Evolutionary conservation across 35 echinoderm and acorn worm genomes (phyloP).

Genomic region (Holothuria glaberrima): DNA sequence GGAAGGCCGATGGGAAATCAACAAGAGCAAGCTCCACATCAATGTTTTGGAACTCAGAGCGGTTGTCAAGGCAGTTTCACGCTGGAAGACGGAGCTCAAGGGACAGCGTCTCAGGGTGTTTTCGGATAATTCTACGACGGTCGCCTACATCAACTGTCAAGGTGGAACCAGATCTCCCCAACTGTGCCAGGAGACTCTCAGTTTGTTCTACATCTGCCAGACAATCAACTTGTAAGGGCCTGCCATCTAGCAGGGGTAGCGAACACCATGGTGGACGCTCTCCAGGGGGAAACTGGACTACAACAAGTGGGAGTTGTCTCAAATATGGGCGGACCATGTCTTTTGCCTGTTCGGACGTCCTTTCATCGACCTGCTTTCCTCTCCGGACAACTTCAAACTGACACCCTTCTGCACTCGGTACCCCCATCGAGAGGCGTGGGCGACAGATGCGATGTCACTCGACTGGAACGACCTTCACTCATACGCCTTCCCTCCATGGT

Average conservation of each 20-base stretch:
- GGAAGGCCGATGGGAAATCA: not conserved
- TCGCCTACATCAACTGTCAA: not conserved
- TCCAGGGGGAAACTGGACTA: not conserved
- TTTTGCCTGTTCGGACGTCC: not conserved
- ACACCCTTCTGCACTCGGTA: not conserved
- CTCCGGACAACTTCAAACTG: too few species aligned
- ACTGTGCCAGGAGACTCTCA: not conserved
- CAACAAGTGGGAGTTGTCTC: not conserved
- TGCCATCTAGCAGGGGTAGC: not conserved
- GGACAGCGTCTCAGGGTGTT: not conserved
- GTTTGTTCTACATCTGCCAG: not conserved
- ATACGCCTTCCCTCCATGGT: not conserved
- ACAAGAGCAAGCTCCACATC: not conserved
- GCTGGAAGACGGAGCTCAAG: not conserved
- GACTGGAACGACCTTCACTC: not conserved
- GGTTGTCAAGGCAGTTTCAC: not conserved
- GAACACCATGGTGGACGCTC: not conserved
- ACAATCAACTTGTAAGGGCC: not conserved
- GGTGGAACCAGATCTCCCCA: not conserved
- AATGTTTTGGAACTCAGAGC: conserved; percentile 1
- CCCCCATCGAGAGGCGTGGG: not conserved
- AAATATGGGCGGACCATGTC: not conserved
- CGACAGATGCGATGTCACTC: not conserved
- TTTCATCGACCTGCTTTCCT: not conserved
- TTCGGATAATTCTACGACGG: not conserved